Evolutionary conservation across 2,113 vertebrate species (phyloP).

Genomic region (Platanista minor): DNA sequence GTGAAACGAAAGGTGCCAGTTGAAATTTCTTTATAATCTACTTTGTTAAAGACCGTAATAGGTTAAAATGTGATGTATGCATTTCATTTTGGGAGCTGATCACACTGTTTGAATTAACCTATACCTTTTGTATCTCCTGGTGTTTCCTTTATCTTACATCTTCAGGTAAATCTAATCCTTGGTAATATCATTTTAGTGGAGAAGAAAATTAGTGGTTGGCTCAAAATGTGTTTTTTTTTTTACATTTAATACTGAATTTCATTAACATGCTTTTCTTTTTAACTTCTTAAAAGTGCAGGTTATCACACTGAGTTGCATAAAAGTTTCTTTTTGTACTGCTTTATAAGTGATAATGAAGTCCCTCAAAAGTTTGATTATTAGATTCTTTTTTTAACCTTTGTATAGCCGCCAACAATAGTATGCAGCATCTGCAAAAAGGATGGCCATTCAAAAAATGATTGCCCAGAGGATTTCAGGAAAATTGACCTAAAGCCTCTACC

Average conservation of each 20-base stretch:
- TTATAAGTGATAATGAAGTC: constrained; percentile 35
- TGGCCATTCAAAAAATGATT: constrained; percentile 97
- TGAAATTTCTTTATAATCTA: constrained; percentile 41
- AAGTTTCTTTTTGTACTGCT: constrained; percentile 16
- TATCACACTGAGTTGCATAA: constrained; percentile 3
- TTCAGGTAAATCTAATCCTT: constrained; percentile 24
- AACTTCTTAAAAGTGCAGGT: not conserved
- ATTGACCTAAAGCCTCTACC: constrained; percentile 95
- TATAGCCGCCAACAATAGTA: constrained; percentile 93
- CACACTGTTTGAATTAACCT: constrained; percentile 24
- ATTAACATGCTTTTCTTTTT: not conserved
- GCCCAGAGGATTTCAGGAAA: constrained; percentile 99
- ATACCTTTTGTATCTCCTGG: not conserved
- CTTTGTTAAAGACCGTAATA: constrained; percentile 15
- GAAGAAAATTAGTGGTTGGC: not conserved
- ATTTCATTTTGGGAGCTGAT: constrained; percentile 18
- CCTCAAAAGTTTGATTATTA: constrained; percentile 22
- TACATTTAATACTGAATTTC: constrained; percentile 4
- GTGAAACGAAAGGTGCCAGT: constrained; percentile 12
- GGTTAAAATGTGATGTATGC: not conserved
- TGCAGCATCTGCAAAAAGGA: constrained; percentile 99
- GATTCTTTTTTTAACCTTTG: constrained; percentile 17
- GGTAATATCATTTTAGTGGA: not conserved
- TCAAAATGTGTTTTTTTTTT: not conserved
- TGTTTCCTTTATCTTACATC: constrained; percentile 16